Percentiles rank a stretch among this genome's conserved stretches.
phyloP scores from a whole-genome alignment of 2,797 vertebrate genomes.

The Gephyroberyx darwinii region DNA sequence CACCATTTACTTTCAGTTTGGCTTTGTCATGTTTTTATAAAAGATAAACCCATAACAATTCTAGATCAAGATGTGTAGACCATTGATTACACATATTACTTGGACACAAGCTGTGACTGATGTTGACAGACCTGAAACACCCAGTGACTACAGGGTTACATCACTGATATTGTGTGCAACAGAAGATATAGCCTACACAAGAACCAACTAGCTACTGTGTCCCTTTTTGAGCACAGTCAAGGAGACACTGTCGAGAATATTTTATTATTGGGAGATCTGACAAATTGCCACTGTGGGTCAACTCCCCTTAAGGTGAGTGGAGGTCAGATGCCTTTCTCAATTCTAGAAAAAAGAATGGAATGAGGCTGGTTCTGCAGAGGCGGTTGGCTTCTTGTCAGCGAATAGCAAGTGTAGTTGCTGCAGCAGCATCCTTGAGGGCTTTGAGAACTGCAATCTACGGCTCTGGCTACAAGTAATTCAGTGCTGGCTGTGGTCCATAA shows the following conservation, averaged over 20 bases:
- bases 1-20: not conserved
- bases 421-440: slow-evolving; percentile 26
- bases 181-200: not conserved
- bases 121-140: not conserved
- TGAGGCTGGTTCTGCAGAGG: slow-evolving; percentile 2
- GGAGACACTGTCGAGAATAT: slow-evolving; percentile 12
- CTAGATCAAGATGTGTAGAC: not conserved
- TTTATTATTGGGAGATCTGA: slow-evolving; percentile 19
- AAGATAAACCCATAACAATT: not conserved
- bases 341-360: slow-evolving; percentile 1
- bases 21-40: not conserved
- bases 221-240: slow-evolving; percentile 14
- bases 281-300: not conserved
- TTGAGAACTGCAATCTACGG: slow-evolving; percentile 31
- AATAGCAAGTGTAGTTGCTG: slow-evolving; percentile 35
- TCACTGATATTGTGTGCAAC: not conserved
- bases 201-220: not conserved
- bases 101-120: slow-evolving; percentile 1
- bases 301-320: not conserved
- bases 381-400: slow-evolving; percentile 10
- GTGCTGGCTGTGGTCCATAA: slow-evolving; percentile 11
- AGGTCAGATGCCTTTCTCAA: slow-evolving; percentile 14
- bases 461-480: slow-evolving; percentile 32
- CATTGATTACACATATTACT: not conserved
- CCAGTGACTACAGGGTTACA: not conserved